These are phyloP conservation scores for Eulemur albifrons DNA, from an alignment of 2,797 vertebrate genomes.

Conservation along the genomic window DNA sequence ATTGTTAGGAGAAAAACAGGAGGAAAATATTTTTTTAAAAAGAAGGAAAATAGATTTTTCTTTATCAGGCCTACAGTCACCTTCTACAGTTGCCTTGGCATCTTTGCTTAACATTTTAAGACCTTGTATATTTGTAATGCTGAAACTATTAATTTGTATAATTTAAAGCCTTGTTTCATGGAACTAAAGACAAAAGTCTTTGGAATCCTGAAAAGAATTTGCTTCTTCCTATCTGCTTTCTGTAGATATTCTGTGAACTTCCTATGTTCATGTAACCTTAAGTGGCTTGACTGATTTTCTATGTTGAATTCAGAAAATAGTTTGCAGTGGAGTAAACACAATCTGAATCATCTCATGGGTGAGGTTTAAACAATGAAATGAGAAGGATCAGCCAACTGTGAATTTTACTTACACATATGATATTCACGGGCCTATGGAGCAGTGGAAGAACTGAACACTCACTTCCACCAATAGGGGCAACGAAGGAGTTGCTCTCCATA, in stretches of 20 bases:
- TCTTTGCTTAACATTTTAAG: conserved; percentile 30
- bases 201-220: neutral
- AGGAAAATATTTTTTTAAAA: neutral
- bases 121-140: neutral
- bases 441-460: neutral
- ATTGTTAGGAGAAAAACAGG: neutral
- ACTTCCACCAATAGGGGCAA: neutral
- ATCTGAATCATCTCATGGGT: conserved; percentile 29
- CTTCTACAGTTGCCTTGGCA: neutral
- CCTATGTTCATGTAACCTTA: neutral
- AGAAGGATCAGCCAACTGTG: neutral
- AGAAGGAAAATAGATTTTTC: neutral
- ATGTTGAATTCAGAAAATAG: neutral
- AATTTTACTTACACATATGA: neutral
- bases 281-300: conserved; percentile 27
- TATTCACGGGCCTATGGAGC: neutral
- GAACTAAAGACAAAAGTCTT: conserved; percentile 12
- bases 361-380: conserved; percentile 20
- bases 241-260: neutral
- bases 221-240: neutral
- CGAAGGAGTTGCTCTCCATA: neutral
- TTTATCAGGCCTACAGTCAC: neutral
- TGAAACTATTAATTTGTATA: neutral
- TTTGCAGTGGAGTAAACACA: conserved; percentile 34
- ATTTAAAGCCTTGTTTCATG: neutral